These are phyloP conservation scores for Mamestra brassicae DNA, from an alignment of 2,888 invertebrate genomes.

Conservation along the genomic window DNA sequence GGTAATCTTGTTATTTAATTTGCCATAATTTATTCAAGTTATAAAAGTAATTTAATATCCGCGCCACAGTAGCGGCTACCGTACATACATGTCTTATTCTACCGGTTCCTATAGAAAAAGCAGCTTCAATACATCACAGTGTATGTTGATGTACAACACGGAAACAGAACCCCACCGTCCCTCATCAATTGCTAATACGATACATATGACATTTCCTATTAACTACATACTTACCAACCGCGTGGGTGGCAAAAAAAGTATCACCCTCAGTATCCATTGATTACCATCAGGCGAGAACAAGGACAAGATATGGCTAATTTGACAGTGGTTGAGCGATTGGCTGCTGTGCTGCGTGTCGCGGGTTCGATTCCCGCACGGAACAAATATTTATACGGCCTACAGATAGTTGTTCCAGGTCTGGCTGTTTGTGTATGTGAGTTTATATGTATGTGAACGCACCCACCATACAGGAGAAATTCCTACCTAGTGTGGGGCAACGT, in stretches of 20 bases:
- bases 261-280: neutral
- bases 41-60: constrained; percentile 1
- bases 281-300: too few species aligned
- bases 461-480: too few species aligned
- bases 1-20: neutral
- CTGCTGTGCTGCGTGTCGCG: too few species aligned
- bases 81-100: neutral
- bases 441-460: too few species aligned
- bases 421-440: too few species aligned
- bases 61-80: neutral
- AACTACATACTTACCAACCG: neutral
- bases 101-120: constrained; percentile 39
- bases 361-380: too few species aligned
- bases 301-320: too few species aligned
- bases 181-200: constrained; percentile 12
- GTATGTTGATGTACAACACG: constrained; percentile 11
- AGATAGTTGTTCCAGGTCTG: too few species aligned
- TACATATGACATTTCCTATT: neutral
- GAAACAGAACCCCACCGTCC: constrained; percentile 7
- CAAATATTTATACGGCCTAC: too few species aligned
- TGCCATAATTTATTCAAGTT: constrained; percentile 1
- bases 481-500: too few species aligned
- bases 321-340: too few species aligned
- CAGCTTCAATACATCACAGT: constrained; percentile 12
- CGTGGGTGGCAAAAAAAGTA: neutral